Percentiles rank a stretch among this genome's conserved stretches.
Conservation (phyloP, 2,113 vertebrate species). For the Gasterosteus aculeatus region DNA sequence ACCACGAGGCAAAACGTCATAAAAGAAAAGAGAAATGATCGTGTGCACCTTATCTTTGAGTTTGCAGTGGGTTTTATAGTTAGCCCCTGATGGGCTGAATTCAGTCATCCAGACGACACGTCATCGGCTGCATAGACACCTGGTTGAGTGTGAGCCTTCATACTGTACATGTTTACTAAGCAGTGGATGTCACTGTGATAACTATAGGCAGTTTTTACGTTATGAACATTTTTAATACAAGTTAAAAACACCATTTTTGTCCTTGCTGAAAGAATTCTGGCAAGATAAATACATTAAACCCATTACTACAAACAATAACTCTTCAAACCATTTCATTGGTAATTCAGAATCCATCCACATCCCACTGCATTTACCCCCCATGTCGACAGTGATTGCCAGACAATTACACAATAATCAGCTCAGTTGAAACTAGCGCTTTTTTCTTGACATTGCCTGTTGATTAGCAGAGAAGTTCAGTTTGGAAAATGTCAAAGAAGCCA, state of each 20-base stretch:
- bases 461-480: slow-evolving; percentile 14
- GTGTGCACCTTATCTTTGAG: no score
- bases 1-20: not conserved
- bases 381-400: slow-evolving; percentile 28
- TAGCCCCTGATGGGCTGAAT: not conserved
- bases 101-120: not conserved
- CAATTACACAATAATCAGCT: slow-evolving; percentile 35
- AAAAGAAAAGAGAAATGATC: not conserved
- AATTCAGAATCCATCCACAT: slow-evolving; percentile 12
- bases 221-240: not conserved
- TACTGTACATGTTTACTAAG: not conserved
- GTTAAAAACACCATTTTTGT: not conserved
- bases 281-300: slow-evolving; percentile 1
- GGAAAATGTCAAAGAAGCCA: slow-evolving; percentile 22
- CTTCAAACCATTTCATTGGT: not conserved
- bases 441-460: slow-evolving; percentile 5
- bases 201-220: not conserved
- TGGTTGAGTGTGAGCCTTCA: not conserved
- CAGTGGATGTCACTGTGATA: not conserved
- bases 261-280: not conserved
- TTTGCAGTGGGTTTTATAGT: not conserved
- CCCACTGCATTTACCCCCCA: slow-evolving; percentile 10
- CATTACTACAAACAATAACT: not conserved
- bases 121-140: not conserved
- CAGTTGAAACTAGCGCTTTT: not conserved